Evolutionary conservation across 2,113 vertebrate species (phyloP).

Genomic region (Rhodinocichla rosea): DNA sequence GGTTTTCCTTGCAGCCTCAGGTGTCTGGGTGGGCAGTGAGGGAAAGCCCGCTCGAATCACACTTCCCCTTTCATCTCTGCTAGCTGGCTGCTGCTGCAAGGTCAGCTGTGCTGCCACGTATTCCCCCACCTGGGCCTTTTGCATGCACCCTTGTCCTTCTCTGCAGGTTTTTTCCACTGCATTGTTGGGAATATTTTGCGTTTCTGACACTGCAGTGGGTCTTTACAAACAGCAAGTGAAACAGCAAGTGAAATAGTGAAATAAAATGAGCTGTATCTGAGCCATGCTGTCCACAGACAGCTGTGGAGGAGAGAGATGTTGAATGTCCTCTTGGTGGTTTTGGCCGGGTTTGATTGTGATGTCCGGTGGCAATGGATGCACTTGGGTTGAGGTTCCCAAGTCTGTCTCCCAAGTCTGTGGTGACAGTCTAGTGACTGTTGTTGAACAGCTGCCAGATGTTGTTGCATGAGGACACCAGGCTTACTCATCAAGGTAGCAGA

Average conservation of each 20-base stretch:
- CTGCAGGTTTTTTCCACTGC: neutral
- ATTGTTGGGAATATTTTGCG: neutral
- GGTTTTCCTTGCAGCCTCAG: constrained; percentile 57
- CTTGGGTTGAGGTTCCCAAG: neutral
- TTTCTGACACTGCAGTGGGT: neutral
- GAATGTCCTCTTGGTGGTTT: neutral
- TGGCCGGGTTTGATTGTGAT: neutral
- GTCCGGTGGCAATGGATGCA: neutral
- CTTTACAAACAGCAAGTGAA: neutral
- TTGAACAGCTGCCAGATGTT: neutral
- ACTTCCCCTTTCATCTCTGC: constrained; percentile 68
- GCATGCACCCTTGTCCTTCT: neutral
- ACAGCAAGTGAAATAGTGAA: neutral
- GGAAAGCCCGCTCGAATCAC: constrained; percentile 54
- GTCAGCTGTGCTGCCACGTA: neutral
- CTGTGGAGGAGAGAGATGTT: neutral
- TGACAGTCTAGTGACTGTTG: neutral
- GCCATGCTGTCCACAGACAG: rapidly evolving
- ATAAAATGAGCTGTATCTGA: neutral
- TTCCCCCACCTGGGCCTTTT: neutral
- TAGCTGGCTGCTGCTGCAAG: neutral
- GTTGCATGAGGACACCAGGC: neutral
- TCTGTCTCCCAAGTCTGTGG: neutral
- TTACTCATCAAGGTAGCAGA: neutral
- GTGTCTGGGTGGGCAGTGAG: neutral